phyloP scores from a whole-genome alignment of 2,113 vertebrate species.

The Turnix velox region DNA sequence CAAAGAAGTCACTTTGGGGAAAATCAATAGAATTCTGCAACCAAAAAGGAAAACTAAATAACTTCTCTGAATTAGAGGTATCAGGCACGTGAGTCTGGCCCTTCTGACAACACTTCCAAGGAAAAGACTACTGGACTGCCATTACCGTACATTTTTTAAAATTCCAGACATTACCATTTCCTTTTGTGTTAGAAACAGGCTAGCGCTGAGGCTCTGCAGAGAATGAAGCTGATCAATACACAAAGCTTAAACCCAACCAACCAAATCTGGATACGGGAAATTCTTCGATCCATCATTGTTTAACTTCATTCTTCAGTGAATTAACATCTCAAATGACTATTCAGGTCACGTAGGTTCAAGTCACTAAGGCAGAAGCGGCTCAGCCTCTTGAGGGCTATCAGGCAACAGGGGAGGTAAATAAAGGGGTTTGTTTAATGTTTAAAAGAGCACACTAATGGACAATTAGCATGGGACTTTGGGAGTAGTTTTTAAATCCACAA shows the following conservation, averaged over 20 bases:
- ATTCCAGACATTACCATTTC: not conserved
- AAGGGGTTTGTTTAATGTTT: slow-evolving; percentile 47
- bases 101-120: not conserved
- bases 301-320: slow-evolving; percentile 43
- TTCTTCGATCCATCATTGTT: slow-evolving; percentile 38
- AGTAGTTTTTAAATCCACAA: slow-evolving; percentile 30
- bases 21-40: not conserved
- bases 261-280: not conserved
- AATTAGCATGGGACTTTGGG: not conserved
- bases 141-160: not conserved
- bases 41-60: not conserved
- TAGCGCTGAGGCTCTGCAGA: not conserved
- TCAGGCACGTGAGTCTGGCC: not conserved
- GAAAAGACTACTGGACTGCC: not conserved
- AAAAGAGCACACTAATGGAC: slow-evolving; percentile 28
- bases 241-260: no score
- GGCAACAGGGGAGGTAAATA: slow-evolving; percentile 6
- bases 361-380: slow-evolving; percentile 13
- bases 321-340: slow-evolving; percentile 57
- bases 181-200: not conserved
- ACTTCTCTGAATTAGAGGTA: not conserved
- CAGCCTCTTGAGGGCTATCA: not conserved
- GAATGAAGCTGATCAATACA: not conserved
- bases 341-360: slow-evolving; percentile 43
- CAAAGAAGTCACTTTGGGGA: not conserved